Percentiles rank a stretch among this genome's conserved stretches.
These are phyloP conservation scores for honey bee (Apis mellifera) DNA, from an alignment of 1,140 invertebrate species.

Conservation along the genomic window Amel_HAv3.1 CM009944.2:3438501-3439000, in stretches of 20 bases:
- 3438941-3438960: background rate
- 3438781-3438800: background rate
- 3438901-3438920: background rate
- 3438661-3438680: background rate
- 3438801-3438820: background rate
- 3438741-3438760: background rate
- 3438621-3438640: conserved; percentile 29
- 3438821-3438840: background rate
- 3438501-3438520: conserved; percentile 8
- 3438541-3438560: background rate
- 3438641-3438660: too few relatives aligned
- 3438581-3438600: background rate
- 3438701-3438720: background rate
- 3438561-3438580: background rate
- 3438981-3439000: background rate
- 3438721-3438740: background rate
- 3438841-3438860: background rate
- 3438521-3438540: conserved; percentile 28
- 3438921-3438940: background rate
- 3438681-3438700: background rate
- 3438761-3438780: background rate
- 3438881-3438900: background rate
- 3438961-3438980: background rate
- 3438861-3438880: background rate
- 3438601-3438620: conserved; percentile 40